Percentiles rank a stretch among this genome's conserved stretches.
These are phyloP conservation scores for Cotesia vestalis DNA, from an alignment of 1,140 invertebrate genomes.

Conservation along the genomic window DNA sequence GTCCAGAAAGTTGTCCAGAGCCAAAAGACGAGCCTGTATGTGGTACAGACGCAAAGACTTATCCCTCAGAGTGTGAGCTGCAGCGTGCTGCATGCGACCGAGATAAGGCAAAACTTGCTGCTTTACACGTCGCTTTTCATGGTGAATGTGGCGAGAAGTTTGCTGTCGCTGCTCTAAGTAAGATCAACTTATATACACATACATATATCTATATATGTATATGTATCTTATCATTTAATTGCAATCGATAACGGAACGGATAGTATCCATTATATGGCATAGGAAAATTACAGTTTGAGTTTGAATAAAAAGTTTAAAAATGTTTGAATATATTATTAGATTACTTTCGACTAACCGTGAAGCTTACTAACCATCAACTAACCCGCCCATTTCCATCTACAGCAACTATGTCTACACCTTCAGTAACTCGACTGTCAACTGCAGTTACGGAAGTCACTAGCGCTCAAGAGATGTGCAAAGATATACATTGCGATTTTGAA, in stretches of 20 bases:
- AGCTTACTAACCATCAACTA: conserved; percentile 40
- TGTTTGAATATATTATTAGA: neutral
- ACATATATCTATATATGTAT: too few species aligned
- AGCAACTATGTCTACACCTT: conserved; percentile 55
- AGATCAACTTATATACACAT: conserved; percentile 53
- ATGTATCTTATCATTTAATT: conserved; percentile 21
- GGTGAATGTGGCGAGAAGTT: conserved; percentile 83
- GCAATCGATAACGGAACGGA: neutral
- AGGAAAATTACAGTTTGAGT: neutral
- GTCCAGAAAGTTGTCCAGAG: conserved; percentile 79
- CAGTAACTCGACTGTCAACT: conserved; percentile 53
- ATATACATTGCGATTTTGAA: conserved; percentile 84
- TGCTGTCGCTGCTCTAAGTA: conserved; percentile 74
- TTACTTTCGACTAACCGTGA: conserved; percentile 35
- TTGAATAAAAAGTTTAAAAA: too few species aligned
- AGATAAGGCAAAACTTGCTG: conserved; percentile 57
- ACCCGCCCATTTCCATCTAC: conserved; percentile 31
- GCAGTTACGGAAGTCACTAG: conserved; percentile 58
- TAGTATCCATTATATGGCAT: too few species aligned
- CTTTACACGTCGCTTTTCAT: conserved; percentile 78
- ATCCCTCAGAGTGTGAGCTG: conserved; percentile 86
- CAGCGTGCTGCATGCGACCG: conserved; percentile 74
- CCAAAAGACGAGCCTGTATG: conserved; percentile 77
- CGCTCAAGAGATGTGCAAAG: conserved; percentile 74
- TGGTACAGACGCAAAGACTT: conserved; percentile 84